Evolutionary conservation across 2,113 vertebrate species (phyloP).

Genomic region (Gadus chalcogrammus): DNA sequence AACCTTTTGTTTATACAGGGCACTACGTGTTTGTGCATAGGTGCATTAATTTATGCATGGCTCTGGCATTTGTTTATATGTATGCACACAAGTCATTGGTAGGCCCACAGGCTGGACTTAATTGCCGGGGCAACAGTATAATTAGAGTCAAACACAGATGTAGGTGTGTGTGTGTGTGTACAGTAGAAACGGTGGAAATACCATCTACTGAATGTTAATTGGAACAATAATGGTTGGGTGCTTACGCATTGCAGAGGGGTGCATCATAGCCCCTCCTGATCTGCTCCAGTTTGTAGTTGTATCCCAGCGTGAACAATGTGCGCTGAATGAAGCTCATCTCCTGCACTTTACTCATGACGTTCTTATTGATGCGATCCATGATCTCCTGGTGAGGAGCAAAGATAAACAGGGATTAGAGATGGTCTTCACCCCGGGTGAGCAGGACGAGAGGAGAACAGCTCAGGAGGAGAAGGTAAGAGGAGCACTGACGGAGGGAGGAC

Average conservation of each 20-base stretch:
- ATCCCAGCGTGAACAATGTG: conserved; percentile 91
- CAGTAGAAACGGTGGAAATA: neutral
- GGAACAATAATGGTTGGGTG: neutral
- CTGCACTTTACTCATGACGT: conserved; percentile 95
- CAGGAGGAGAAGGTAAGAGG: neutral
- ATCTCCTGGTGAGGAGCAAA: conserved; percentile 81
- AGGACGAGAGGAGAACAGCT: no score
- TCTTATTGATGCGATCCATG: conserved; percentile 98
- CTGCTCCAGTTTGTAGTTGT: conserved; percentile 94
- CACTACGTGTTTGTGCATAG: no score
- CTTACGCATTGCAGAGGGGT: conserved; percentile 92
- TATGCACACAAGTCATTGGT: conserved; percentile 7
- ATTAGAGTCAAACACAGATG: conserved; percentile 59
- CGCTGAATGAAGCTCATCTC: conserved; percentile 91
- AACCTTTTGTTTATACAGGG: no score
- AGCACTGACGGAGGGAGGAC: neutral
- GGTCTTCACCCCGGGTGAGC: neutral
- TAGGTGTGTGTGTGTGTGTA: neutral
- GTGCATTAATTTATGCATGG: no score
- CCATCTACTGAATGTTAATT: neutral
- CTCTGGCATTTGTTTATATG: no score
- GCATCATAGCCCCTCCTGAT: conserved; percentile 93
- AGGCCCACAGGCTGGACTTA: conserved; percentile 13
- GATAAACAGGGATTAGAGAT: neutral
- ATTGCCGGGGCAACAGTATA: conserved; percentile 50